Percentiles rank a stretch among this genome's conserved stretches.
Evolutionary conservation across 2,113 vertebrate species (phyloP).

Genomic region (Climacteris rufus): DNA sequence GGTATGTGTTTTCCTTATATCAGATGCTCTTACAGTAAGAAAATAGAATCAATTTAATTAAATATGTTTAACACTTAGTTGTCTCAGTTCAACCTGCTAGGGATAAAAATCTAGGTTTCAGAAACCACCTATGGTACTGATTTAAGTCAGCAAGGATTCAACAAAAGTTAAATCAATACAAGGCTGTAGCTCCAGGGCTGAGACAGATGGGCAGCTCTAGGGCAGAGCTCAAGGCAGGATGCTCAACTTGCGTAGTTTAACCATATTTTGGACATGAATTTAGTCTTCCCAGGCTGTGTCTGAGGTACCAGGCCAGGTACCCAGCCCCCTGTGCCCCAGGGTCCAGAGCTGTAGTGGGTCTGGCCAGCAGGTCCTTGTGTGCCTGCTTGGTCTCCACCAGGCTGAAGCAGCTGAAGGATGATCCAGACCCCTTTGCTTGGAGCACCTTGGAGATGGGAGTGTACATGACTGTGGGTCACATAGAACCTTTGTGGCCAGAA

Average conservation of each 20-base stretch:
- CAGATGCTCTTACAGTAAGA: background rate
- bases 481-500: background rate
- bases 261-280: background rate
- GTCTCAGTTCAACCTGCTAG: background rate
- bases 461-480: background rate
- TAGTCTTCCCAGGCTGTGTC: background rate
- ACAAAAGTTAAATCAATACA: background rate
- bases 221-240: background rate
- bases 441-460: background rate
- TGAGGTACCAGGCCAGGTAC: background rate
- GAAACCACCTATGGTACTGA: background rate
- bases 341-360: background rate
- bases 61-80: background rate
- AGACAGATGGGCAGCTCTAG: too few relatives aligned
- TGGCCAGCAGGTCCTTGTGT: background rate
- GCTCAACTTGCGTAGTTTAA: background rate
- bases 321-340: fast-evolving
- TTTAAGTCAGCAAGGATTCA: background rate
- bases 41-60: background rate
- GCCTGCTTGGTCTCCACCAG: background rate
- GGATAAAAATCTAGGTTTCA: background rate
- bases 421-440: fast-evolving
- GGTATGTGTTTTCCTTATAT: background rate
- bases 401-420: background rate
- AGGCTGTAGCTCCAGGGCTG: too few relatives aligned